phyloP scores from a whole-genome alignment of 2,888 invertebrate genomes.

The Erebia palarica region DNA sequence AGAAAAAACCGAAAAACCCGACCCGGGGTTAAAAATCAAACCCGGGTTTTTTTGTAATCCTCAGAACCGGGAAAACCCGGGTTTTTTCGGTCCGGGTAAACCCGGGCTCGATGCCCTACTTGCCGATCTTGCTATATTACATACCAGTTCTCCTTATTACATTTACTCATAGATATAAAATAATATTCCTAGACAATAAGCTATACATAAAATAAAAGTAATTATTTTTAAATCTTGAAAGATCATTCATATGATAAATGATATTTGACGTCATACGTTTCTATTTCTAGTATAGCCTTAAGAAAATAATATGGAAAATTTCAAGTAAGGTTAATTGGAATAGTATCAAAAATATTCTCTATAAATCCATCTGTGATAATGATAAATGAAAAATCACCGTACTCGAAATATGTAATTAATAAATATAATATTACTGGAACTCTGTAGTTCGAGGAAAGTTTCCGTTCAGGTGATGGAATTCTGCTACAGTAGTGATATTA shows the following conservation, averaged over 20 bases:
- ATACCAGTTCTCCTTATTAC: not conserved
- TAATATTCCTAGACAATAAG: not conserved
- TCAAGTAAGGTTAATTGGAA: conserved; percentile 9
- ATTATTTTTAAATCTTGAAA: conserved; percentile 4
- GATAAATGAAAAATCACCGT: not conserved
- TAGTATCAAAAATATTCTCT: not conserved
- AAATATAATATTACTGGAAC: not conserved
- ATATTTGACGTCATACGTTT: conserved; percentile 2
- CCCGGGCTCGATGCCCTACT: no score
- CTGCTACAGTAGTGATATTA: not conserved
- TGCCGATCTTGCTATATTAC: not conserved
- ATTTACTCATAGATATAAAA: not conserved
- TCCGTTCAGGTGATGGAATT: not conserved
- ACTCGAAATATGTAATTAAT: not conserved
- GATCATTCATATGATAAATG: not conserved
- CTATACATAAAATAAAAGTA: not conserved
- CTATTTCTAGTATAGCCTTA: conserved; percentile 5
- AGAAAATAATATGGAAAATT: not conserved
- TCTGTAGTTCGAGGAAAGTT: not conserved
- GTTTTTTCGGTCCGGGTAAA: no score
- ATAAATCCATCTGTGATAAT: not conserved
- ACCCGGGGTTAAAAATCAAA: no score
- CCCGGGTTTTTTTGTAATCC: no score
- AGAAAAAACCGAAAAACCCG: no score
- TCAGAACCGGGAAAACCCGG: no score